phyloP scores from a whole-genome alignment of 2,113 vertebrate genomes.

The Cheirogaleus medius region DNA sequence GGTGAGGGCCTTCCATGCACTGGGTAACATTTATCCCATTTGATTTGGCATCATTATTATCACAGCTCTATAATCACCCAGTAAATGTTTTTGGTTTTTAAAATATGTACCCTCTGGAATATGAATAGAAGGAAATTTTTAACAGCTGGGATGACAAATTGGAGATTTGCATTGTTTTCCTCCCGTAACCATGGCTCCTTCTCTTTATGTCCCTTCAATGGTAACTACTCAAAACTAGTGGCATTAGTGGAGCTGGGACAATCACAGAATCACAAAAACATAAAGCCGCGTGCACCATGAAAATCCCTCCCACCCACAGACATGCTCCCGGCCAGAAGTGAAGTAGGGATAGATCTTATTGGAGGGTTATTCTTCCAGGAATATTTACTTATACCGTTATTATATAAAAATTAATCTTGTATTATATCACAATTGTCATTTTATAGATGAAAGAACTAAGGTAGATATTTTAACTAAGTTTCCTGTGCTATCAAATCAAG shows the following conservation, averaged over 20 bases:
- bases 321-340: neutral
- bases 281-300: fast-evolving
- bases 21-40: neutral
- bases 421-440: neutral
- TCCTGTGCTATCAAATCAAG: neutral
- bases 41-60: neutral
- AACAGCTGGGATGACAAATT: neutral
- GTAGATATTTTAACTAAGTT: neutral
- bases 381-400: neutral
- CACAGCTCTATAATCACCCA: neutral
- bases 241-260: neutral
- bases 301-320: fast-evolving
- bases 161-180: neutral
- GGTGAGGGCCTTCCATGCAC: neutral
- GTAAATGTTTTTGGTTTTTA: neutral
- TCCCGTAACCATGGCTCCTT: neutral
- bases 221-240: neutral
- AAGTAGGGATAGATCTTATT: neutral
- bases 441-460: neutral
- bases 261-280: neutral
- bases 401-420: neutral
- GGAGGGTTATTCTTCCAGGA: neutral
- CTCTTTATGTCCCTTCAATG: neutral
- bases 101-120: conserved; percentile 17
- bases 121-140: neutral